Percentiles rank a stretch among this genome's conserved stretches.
These are phyloP conservation scores for Allobates femoralis DNA, from an alignment of 2,797 vertebrate genomes.

Conservation along the genomic window DNA sequence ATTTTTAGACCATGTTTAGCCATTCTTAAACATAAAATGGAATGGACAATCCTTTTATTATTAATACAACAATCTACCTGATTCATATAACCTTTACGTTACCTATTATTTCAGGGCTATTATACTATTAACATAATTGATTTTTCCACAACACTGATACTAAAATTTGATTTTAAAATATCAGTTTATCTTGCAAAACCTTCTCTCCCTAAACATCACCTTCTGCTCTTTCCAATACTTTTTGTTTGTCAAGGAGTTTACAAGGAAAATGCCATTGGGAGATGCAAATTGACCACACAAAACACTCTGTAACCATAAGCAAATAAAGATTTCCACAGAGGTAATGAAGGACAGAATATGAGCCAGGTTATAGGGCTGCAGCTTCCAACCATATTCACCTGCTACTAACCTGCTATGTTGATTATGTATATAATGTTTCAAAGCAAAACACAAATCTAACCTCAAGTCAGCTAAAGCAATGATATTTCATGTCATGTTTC, in stretches of 20 bases:
- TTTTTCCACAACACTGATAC: not conserved
- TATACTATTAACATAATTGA: not conserved
- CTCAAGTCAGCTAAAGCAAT: constrained; percentile 55
- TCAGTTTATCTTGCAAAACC: constrained; percentile 6
- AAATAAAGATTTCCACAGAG: constrained; percentile 76
- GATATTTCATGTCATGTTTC: constrained; percentile 58
- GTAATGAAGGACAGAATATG: constrained; percentile 77
- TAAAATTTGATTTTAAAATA: constrained; percentile 25
- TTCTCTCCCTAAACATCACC: constrained; percentile 28
- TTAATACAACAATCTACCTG: not conserved
- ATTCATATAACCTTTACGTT: not conserved
- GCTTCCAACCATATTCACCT: constrained; percentile 74
- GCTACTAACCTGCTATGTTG: constrained; percentile 67
- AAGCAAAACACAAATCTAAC: constrained; percentile 68
- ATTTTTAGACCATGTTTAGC: too few relatives aligned
- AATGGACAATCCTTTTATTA: not conserved
- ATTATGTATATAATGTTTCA: constrained; percentile 68
- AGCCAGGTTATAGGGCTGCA: constrained; percentile 68
- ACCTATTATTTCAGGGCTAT: not conserved
- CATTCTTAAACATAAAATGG: too few relatives aligned
- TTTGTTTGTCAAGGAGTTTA: constrained; percentile 62
- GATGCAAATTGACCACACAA: constrained; percentile 72
- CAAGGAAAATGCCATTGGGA: constrained; percentile 71
- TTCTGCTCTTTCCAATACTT: constrained; percentile 36
- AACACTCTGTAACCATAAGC: constrained; percentile 71